phyloP scores from a whole-genome alignment of 2,113 vertebrate genomes.

The Centropristis striata region DNA sequence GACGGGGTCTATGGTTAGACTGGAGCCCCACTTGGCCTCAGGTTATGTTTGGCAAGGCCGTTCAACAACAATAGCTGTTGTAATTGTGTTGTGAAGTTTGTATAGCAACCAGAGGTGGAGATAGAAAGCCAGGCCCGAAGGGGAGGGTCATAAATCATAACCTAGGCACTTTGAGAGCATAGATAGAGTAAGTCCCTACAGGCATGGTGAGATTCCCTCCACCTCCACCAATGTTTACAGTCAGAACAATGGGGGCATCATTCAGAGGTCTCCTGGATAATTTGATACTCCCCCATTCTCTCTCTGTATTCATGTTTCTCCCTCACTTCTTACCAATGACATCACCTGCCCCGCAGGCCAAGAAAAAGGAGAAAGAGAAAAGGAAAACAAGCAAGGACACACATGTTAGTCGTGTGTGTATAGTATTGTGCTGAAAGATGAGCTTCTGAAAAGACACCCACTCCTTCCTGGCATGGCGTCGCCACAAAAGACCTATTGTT shows the following conservation, averaged over 20 bases:
- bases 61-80: slow-evolving; percentile 70
- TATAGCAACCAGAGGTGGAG: slow-evolving; percentile 70
- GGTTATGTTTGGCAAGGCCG: slow-evolving; percentile 51
- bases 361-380: neutral
- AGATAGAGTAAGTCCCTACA: slow-evolving; percentile 63
- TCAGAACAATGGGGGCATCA: slow-evolving; percentile 64
- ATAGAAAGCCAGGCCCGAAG: slow-evolving; percentile 62
- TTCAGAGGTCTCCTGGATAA: slow-evolving; percentile 47
- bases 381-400: slow-evolving; percentile 23
- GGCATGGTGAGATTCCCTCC: slow-evolving; percentile 55
- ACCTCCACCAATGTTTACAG: slow-evolving; percentile 66
- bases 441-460: slow-evolving; percentile 61
- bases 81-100: slow-evolving; percentile 76
- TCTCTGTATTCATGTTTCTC: slow-evolving; percentile 29
- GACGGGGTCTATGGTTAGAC: slow-evolving; percentile 25
- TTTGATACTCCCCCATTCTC: slow-evolving; percentile 47
- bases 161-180: slow-evolving; percentile 56
- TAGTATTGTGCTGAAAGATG: slow-evolving; percentile 67
- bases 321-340: slow-evolving; percentile 35
- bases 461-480: slow-evolving; percentile 47
- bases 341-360: slow-evolving; percentile 48
- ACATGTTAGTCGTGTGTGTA: slow-evolving; percentile 56
- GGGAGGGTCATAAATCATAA: slow-evolving; percentile 76
- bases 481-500: slow-evolving; percentile 73
- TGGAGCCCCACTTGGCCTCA: slow-evolving; percentile 31